phyloP scores from a whole-genome alignment of 2,113 vertebrate species.

The Salvator merianae region DNA sequence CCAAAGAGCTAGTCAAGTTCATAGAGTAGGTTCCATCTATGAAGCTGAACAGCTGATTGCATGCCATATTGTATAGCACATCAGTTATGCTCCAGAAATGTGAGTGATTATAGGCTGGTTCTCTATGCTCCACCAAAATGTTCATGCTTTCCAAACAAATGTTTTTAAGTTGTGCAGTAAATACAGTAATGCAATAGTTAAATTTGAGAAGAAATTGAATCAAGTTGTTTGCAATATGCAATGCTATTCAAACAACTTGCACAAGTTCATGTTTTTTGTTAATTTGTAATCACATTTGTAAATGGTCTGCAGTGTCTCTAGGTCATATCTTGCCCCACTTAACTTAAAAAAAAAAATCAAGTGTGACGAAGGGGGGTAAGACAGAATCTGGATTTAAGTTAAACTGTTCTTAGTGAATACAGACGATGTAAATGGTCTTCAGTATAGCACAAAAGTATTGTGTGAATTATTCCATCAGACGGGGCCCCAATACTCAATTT shows the following conservation, averaged over 20 bases:
- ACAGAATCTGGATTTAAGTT: background rate
- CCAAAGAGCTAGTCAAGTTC: too few relatives aligned
- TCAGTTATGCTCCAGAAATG: background rate
- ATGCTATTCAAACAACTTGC: slow-evolving; percentile 10
- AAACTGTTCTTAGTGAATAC: background rate
- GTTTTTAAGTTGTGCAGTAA: background rate
- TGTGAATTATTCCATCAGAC: background rate
- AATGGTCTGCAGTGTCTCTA: background rate
- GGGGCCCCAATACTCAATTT: slow-evolving; percentile 26
- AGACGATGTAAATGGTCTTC: background rate
- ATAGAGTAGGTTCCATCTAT: background rate
- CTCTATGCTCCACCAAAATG: slow-evolving; percentile 9
- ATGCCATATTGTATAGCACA: background rate
- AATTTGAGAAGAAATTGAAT: slow-evolving; percentile 15
- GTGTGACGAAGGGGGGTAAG: background rate
- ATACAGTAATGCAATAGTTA: slow-evolving; percentile 6
- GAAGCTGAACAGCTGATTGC: background rate
- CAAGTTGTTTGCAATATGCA: background rate
- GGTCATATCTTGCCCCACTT: background rate
- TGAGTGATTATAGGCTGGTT: background rate
- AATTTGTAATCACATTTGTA: background rate
- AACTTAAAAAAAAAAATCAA: too few relatives aligned
- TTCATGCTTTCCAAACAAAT: slow-evolving; percentile 2
- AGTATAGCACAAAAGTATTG: background rate
- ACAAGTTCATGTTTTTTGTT: background rate